Conservation (phyloP, 2,113 vertebrate species). For the Oreotrochilus melanogaster region DNA sequence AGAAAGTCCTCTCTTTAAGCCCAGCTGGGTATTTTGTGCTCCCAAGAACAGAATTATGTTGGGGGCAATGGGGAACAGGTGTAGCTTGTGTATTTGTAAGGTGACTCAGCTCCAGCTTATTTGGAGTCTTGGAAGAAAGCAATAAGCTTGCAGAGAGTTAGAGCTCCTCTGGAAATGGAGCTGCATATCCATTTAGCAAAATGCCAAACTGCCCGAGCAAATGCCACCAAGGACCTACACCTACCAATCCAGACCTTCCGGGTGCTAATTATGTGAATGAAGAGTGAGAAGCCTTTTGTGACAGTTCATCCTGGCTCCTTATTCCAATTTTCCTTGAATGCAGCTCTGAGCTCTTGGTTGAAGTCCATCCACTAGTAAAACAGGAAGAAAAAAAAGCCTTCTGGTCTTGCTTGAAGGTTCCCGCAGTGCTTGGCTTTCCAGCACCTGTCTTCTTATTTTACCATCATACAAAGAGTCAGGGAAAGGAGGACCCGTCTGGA, state of each 20-base stretch:
- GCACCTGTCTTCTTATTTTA: neutral
- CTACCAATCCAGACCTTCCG: fast-evolving
- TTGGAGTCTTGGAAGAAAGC: neutral
- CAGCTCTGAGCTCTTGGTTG: neutral
- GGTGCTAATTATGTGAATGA: neutral
- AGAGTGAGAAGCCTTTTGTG: neutral
- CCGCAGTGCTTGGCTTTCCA: neutral
- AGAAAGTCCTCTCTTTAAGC: fast-evolving
- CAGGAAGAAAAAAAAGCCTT: neutral
- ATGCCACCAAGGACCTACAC: neutral
- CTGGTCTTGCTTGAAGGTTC: neutral
- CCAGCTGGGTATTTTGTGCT: fast-evolving
- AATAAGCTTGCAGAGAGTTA: neutral
- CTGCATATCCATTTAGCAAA: neutral
- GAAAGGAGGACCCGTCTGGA: neutral
- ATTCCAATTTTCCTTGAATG: neutral
- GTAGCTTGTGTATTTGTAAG: fast-evolving
- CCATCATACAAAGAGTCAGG: neutral
- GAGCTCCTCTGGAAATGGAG: neutral
- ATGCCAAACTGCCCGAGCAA: neutral
- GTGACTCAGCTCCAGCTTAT: neutral
- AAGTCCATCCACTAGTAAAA: neutral
- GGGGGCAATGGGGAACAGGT: fast-evolving
- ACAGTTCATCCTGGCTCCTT: neutral
- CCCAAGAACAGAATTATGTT: neutral